Evolutionary conservation across 2,113 vertebrate species (phyloP), one percentile per base, ranked within the genome.

Genomic region (Paraplagusia blochii): DNA sequence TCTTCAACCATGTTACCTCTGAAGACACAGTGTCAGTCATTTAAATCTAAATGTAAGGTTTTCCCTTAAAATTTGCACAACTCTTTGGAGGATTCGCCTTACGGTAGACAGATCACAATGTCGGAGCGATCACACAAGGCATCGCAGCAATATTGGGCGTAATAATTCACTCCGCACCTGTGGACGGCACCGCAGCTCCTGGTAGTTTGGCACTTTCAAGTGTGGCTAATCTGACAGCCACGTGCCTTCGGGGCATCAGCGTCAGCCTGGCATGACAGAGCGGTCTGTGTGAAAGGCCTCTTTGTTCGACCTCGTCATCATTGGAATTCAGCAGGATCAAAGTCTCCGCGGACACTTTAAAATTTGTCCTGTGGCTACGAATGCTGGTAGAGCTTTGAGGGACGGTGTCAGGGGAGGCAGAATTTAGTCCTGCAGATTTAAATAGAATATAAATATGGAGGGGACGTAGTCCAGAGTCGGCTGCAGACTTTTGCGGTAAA

Each of bases 261-360:
- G 45, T 2, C 9, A 11, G 34, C 51, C 36, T 54, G 45, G 47
- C 63, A 16, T 65, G 64, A 57, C 59, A 22, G 53, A 51, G 63
- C 29, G 22, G 53, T 33, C 19, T 0, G 7, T 36, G 67, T 67
- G 69, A 81, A 74, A 68, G 77, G 60, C 57, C 64, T 65, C 70
- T 80, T 77, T 74, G 67, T 78, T 36, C 56, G 58, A 63, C 61
- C 13, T 1, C 72, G 63, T 80, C 72, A 74, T 78, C 67, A 79
- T 81, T 84, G 83, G 72, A 71, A 81, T 81, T 88, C 82, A 72
- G 74, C 59, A 14, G 64, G 73, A 83, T 82, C 69, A 73, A 83
- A 82, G 78, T 63, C 56, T 58, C 57, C 57, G 45, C 7, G 4
- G 60, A 66, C 44, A 59, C 68, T 73, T 69, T 50, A 35, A 65